Conservation (phyloP, 1,140 invertebrate species). For the Philopotamus ludificatus region DNA sequence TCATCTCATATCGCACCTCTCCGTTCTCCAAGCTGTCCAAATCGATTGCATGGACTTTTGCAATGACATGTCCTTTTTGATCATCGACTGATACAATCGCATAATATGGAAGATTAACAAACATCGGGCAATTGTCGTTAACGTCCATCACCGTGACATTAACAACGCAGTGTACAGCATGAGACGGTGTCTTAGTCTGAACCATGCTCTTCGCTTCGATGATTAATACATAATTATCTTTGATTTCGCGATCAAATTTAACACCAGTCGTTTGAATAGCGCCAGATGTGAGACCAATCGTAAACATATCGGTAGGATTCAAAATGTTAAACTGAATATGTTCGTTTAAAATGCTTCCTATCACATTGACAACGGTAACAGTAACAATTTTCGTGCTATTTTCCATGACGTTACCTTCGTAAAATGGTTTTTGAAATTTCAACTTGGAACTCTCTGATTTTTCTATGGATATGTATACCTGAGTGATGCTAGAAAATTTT, state of each 20-base stretch:
- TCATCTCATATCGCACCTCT: conserved; percentile 78
- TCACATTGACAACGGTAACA: conserved; percentile 76
- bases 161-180: conserved; percentile 75
- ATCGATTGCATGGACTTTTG: conserved; percentile 81
- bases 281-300: conserved; percentile 80
- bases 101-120: conserved; percentile 82
- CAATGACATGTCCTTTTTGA: conserved; percentile 71
- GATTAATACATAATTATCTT: conserved; percentile 75
- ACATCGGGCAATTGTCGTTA: conserved; percentile 83
- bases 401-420: conserved; percentile 73
- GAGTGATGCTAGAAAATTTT: conserved; percentile 62
- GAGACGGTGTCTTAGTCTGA: conserved; percentile 51
- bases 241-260: conserved; percentile 77
- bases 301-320: conserved; percentile 84
- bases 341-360: conserved; percentile 78
- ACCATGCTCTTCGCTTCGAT: conserved; percentile 61
- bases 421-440: conserved; percentile 72
- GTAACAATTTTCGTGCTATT: conserved; percentile 75
- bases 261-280: conserved; percentile 75
- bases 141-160: conserved; percentile 76
- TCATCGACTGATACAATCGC: conserved; percentile 78
- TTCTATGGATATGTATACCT: conserved; percentile 63
- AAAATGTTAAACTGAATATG: conserved; percentile 79
- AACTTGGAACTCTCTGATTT: conserved; percentile 70
- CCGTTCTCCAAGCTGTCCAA: conserved; percentile 77